These are phyloP conservation scores for Eristalinus aeneus DNA, from an alignment of 2,888 invertebrate genomes.

Conservation along the genomic window DNA sequence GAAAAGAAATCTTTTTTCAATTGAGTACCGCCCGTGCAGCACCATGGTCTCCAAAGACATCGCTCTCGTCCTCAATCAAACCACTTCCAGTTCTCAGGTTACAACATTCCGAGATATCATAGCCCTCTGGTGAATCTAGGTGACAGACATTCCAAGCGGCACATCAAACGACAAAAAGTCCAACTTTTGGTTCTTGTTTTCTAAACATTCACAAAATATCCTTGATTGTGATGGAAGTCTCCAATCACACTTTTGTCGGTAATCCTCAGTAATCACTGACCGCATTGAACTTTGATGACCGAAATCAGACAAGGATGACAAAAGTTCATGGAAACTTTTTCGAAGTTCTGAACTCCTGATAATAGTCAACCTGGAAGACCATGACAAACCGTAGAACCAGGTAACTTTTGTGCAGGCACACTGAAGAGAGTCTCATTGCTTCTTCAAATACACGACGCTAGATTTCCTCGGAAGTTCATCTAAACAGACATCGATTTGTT, in stretches of 20 bases:
- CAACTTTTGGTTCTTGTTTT: no score
- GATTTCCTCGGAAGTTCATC: slow-evolving; percentile 25
- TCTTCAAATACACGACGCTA: slow-evolving; percentile 14
- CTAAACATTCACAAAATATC: background rate
- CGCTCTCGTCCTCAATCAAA: no score
- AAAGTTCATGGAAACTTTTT: background rate
- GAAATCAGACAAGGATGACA: background rate
- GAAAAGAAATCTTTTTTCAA: no score
- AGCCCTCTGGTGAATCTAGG: background rate
- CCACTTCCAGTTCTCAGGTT: no score
- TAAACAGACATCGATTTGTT: slow-evolving; percentile 25
- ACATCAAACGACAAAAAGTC: background rate
- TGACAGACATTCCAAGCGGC: background rate
- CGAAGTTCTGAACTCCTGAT: background rate
- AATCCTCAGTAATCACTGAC: background rate
- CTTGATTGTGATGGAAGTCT: background rate
- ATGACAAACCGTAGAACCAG: background rate
- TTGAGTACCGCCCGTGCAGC: no score
- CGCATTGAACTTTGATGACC: background rate
- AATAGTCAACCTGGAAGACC: background rate
- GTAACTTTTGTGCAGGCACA: slow-evolving; percentile 7
- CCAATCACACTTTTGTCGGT: background rate
- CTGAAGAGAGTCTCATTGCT: background rate
- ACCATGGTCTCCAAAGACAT: no score
- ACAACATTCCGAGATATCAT: no score